Conservation (phyloP, 2,888 invertebrate genomes). For the Meiosimyza decipiens region DNA sequence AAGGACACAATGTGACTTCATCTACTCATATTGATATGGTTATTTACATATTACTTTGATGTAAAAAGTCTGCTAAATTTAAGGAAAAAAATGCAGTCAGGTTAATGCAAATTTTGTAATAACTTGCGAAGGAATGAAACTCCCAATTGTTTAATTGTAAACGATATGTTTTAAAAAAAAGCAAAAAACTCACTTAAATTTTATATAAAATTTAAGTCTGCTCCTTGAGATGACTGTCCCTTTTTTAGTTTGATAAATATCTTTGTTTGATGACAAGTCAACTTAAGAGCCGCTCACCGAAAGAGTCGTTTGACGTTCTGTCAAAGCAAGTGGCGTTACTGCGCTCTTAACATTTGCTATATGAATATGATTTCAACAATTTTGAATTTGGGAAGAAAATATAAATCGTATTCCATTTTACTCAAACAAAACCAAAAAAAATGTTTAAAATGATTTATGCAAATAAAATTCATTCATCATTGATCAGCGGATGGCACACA, state of each 20-base stretch:
- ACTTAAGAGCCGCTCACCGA: neutral
- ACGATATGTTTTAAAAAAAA: constrained; percentile 5
- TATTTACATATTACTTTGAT: constrained; percentile 60
- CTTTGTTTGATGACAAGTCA: neutral
- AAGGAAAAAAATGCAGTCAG: constrained; percentile 8
- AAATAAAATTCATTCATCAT: constrained; percentile 26
- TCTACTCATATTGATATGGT: constrained; percentile 20
- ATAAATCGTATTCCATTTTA: neutral
- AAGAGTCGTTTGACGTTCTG: constrained; percentile 18
- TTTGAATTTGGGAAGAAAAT: neutral
- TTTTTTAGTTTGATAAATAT: too few relatives aligned
- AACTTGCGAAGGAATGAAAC: neutral
- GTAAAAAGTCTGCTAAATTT: constrained; percentile 40
- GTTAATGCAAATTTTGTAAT: neutral
- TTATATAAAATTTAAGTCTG: neutral
- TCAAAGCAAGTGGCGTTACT: constrained; percentile 46
- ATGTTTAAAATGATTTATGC: constrained; percentile 2
- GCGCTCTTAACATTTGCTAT: constrained; percentile 53
- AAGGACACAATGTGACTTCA: neutral
- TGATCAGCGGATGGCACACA: constrained; percentile 4
- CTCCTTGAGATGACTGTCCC: neutral
- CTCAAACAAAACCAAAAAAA: neutral
- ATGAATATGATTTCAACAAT: neutral
- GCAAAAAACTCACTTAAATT: neutral
- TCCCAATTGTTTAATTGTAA: constrained; percentile 14